phyloP scores from a whole-genome alignment of 2,888 invertebrate species.

The Xylota segnis region DNA sequence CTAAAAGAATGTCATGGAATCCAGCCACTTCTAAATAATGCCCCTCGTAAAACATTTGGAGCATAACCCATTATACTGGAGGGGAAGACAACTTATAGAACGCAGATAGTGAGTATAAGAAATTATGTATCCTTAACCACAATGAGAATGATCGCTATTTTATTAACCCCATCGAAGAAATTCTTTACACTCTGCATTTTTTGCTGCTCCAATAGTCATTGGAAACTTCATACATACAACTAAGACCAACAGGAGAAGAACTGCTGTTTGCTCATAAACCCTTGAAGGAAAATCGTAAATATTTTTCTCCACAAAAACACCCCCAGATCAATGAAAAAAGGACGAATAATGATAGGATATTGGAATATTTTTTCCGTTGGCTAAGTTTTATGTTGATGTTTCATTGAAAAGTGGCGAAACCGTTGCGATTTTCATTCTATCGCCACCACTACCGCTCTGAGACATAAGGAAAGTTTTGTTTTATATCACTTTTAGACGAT shows the following conservation, averaged over 20 bases:
- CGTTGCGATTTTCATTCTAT: slow-evolving; percentile 49
- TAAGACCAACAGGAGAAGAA: neutral
- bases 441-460: slow-evolving; percentile 18
- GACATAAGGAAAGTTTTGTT: slow-evolving; percentile 59
- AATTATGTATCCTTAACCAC: slow-evolving; percentile 44
- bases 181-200: slow-evolving; percentile 47
- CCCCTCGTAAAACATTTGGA: slow-evolving; percentile 45
- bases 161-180: slow-evolving; percentile 54
- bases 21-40: slow-evolving; percentile 38
- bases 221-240: slow-evolving; percentile 10
- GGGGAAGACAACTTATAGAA: slow-evolving; percentile 22
- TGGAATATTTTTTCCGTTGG: slow-evolving; percentile 32
- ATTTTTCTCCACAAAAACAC: slow-evolving; percentile 30
- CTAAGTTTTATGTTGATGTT: slow-evolving; percentile 60
- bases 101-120: slow-evolving; percentile 42
- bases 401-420: slow-evolving; percentile 48
- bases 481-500: slow-evolving; percentile 32
- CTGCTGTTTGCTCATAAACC: slow-evolving; percentile 29
- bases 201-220: slow-evolving; percentile 26
- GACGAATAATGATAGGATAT: slow-evolving; percentile 39
- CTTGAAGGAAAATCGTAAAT: slow-evolving; percentile 43
- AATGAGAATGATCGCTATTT: slow-evolving; percentile 59
- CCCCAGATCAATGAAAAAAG: slow-evolving; percentile 11
- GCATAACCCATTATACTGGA: slow-evolving; percentile 47
- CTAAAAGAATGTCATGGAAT: slow-evolving; percentile 46